Evolutionary conservation across 64 coral and sea anemone species (phyloP).

Genomic region (Montipora efflorescens): DNA sequence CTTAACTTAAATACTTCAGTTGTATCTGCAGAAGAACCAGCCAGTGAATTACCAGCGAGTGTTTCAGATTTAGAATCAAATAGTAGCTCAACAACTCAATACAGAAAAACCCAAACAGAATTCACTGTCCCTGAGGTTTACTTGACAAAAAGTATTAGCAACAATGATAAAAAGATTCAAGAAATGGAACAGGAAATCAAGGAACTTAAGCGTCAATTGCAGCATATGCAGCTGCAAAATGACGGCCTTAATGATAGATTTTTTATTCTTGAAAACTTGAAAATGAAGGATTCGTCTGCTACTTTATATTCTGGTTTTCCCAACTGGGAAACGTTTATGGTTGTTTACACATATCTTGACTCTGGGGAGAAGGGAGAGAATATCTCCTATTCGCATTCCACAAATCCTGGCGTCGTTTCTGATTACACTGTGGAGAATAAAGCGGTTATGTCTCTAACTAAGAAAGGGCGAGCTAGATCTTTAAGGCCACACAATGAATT

Average conservation of each 20-base stretch:
- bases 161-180: constrained; percentile 6
- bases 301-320: constrained; percentile 28
- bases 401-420: neutral
- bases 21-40: neutral
- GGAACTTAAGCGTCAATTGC: neutral
- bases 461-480: constrained; percentile 46
- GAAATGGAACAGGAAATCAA: constrained; percentile 26
- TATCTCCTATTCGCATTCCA: constrained; percentile 44
- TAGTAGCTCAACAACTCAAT: constrained; percentile 4
- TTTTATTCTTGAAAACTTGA: constrained; percentile 23
- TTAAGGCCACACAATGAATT: constrained; percentile 37
- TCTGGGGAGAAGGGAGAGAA: constrained; percentile 63
- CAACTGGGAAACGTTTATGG: neutral
- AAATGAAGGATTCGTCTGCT: neutral
- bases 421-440: constrained; percentile 12
- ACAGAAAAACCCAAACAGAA: constrained; percentile 34
- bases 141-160: neutral
- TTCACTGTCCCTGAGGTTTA: neutral
- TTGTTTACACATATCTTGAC: constrained; percentile 54
- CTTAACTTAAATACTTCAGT: neutral
- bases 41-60: neutral
- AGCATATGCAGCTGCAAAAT: neutral
- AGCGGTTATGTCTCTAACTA: neutral
- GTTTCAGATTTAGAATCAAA: neutral
- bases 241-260: constrained; percentile 5